These are phyloP conservation scores for Lutraria rhynchaena DNA, from an alignment of 1,140 invertebrate species.

Conservation along the genomic window DNA sequence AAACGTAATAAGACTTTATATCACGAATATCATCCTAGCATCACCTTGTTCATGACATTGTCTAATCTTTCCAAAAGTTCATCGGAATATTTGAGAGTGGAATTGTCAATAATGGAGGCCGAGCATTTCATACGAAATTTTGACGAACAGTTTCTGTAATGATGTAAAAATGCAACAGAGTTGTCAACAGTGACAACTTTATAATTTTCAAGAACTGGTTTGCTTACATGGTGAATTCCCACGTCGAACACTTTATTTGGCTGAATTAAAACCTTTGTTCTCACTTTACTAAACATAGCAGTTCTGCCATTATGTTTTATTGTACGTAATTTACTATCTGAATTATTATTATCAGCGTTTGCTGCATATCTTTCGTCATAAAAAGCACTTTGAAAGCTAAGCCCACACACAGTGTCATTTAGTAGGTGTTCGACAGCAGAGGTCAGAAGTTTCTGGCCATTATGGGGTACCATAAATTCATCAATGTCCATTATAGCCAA, in stretches of 20 bases:
- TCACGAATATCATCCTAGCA: no score
- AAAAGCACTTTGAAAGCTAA: conserved; percentile 79
- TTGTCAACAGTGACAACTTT: conserved; percentile 77
- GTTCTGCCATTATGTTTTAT: conserved; percentile 53
- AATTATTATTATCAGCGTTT: background rate
- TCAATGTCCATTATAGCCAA: conserved; percentile 80
- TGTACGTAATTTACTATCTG: conserved; percentile 35
- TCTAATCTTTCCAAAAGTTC: no score
- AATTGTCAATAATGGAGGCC: conserved; percentile 62
- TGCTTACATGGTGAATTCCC: conserved; percentile 81
- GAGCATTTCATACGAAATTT: conserved; percentile 77
- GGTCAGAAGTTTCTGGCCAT: conserved; percentile 63
- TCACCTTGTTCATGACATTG: no score
- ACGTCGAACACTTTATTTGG: conserved; percentile 79
- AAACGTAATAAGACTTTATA: no score
- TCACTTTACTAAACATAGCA: conserved; percentile 65
- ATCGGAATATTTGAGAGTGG: conserved; percentile 56
- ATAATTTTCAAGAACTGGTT: conserved; percentile 69
- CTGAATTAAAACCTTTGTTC: conserved; percentile 78
- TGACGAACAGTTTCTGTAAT: conserved; percentile 87
- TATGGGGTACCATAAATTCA: conserved; percentile 80
- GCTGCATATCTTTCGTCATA: conserved; percentile 66
- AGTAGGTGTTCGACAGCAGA: conserved; percentile 57
- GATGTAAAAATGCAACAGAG: conserved; percentile 93
- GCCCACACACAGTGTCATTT: conserved; percentile 66